These are phyloP conservation scores for Thereva nobilitata DNA, from an alignment of 2,888 invertebrate species.

Conservation along the genomic window DNA sequence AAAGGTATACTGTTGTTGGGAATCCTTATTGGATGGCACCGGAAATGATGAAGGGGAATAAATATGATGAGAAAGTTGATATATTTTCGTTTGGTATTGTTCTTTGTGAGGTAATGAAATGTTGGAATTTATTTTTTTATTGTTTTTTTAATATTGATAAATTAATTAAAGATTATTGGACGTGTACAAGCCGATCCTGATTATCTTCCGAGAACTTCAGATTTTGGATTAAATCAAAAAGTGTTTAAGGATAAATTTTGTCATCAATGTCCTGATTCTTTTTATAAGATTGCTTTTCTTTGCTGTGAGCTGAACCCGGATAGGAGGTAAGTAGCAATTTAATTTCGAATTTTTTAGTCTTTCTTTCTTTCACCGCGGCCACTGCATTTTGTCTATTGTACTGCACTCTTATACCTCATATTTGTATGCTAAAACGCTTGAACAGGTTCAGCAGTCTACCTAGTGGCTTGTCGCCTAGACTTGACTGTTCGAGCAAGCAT, in stretches of 20 bases:
- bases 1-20: constrained; percentile 93
- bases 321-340: constrained; percentile 71
- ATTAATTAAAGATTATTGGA: constrained; percentile 76
- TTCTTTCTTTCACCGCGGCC: too few species aligned
- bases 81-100: constrained; percentile 96
- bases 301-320: constrained; percentile 92
- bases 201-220: constrained; percentile 84
- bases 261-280: constrained; percentile 77
- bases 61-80: constrained; percentile 95
- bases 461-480: too few species aligned
- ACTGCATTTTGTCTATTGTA: too few species aligned
- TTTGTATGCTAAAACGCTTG: too few species aligned
- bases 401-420: too few species aligned
- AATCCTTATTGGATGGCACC: constrained; percentile 99
- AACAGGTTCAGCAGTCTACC: too few species aligned
- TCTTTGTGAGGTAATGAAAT: constrained; percentile 76
- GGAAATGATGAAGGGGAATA: constrained; percentile 96
- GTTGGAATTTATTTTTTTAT: constrained; percentile 1
- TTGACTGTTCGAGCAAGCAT: too few species aligned
- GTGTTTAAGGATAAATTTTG: constrained; percentile 88
- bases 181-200: constrained; percentile 95
- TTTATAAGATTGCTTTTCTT: constrained; percentile 85
- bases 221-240: constrained; percentile 89
- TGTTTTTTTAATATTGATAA: constrained; percentile 14
- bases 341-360: too few species aligned